Base-by-base conservation (phyloP, 2,113 vertebrate species). In the Sprattus sprattus region DNA sequence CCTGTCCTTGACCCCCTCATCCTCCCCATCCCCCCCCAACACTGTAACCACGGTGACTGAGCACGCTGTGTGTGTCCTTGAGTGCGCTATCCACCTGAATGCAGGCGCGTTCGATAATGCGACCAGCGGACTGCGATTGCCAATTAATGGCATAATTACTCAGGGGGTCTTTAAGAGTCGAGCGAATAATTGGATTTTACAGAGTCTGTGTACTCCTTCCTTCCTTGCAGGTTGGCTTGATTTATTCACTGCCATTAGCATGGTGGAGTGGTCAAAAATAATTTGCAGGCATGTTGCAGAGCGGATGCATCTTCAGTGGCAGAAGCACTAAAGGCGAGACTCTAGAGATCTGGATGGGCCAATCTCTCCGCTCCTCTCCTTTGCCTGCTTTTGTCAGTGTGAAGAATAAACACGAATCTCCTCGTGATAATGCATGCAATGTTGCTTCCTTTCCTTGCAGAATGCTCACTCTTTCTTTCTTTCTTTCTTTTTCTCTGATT, bases 141-240 rank as follows among this genome's bases (percentile, higher is more conserved):
- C 71, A 78, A 39, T 78, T 78, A 78, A 78, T 44, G 71, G 71
- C 28, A 10, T 78, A 78, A 78, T 78, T 78, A 78, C 71, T 78
- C 28, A 15, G 28, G 57, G 71, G 71, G 28, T 78, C 71, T 39
- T 78, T 78, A 15, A 78, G 71, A 78, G 71, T 15, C 28, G 71
- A 11, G 11, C 9, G 28, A 39, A 78, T 78, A 78, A 78, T 78
- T 78, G 71, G 71, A 44, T 78, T 78, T 78, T 78, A 44, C 10
- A 39, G 71, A 28, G 71, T 11, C 71, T 78, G 71, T 78, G 25
- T 78, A 78, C 64, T 71, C 25, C 8, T 3, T 71, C 25, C 8
- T 3, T 71, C 28, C 10, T 5, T 13, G 11, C 71, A 16, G 71
- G 11, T 16, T 13, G 32, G 2, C 32, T 10, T 39, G 71, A 78